Conservation (phyloP, 2,113 vertebrate species). For the Nothocercus nigrocapillus region DNA sequence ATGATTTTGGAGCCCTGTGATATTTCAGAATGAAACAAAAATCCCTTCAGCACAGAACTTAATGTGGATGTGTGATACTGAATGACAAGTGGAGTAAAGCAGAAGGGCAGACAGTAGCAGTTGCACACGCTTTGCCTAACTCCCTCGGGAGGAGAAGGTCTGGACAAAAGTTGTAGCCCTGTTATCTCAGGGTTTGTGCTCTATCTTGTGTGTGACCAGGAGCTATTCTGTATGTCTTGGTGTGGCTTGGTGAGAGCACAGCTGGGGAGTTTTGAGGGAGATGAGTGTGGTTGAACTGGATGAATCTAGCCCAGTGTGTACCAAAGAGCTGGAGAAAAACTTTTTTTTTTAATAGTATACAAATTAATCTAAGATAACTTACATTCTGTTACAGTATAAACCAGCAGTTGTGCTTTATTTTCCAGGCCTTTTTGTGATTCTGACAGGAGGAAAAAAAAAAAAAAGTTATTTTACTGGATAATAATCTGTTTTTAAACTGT, state of each 20-base stretch:
- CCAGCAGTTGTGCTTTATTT: not conserved
- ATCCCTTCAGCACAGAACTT: not conserved
- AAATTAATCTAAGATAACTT: not conserved
- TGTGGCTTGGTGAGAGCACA: not conserved
- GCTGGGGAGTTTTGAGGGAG: not conserved
- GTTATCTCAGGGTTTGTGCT: not conserved
- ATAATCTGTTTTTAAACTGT: not conserved
- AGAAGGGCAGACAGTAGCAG: not conserved
- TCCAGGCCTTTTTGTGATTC: not conserved
- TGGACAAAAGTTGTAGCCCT: not conserved
- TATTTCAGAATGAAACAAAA: not conserved
- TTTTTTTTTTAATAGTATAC: not conserved
- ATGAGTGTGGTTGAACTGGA: not conserved
- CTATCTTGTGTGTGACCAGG: not conserved
- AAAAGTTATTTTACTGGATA: not conserved
- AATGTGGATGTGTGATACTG: not conserved
- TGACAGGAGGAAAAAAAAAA: not conserved
- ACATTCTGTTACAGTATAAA: not conserved
- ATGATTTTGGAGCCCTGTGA: not conserved
- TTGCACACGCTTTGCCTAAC: not conserved
- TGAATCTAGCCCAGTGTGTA: not conserved
- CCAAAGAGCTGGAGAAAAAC: not conserved
- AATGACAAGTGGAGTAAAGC: not conserved
- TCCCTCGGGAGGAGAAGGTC: conserved; percentile 8
- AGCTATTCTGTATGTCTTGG: not conserved